These are phyloP conservation scores for Nibea albiflora DNA, from an alignment of 2,113 vertebrate genomes.

Conservation along the genomic window DNA sequence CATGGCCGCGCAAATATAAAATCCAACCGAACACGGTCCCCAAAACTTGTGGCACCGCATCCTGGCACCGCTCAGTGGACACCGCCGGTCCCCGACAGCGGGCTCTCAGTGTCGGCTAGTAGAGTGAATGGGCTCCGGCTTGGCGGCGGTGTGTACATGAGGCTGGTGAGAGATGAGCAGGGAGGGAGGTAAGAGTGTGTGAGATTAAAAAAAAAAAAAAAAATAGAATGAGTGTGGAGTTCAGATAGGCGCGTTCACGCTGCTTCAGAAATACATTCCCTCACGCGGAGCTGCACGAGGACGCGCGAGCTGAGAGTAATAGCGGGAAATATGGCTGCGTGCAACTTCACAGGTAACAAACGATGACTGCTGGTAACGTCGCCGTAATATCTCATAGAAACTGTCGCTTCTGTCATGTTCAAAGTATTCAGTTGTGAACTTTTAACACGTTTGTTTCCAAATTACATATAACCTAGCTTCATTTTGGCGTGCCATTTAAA, in stretches of 20 bases:
- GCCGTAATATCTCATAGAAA: background rate
- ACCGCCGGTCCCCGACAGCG: conserved; percentile 34
- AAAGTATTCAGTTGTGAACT: too few relatives aligned
- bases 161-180: conserved; percentile 38
- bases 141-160: conserved; percentile 41
- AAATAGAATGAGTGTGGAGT: conserved; percentile 36
- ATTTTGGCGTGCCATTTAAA: background rate
- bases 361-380: background rate
- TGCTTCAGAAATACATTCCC: conserved; percentile 28
- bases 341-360: background rate
- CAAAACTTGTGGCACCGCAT: conserved; percentile 81
- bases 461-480: background rate
- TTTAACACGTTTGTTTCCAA: too few relatives aligned
- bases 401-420: too few relatives aligned
- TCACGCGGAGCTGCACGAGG: background rate
- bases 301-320: conserved; percentile 15
- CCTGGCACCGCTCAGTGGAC: conserved; percentile 54
- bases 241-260: conserved; percentile 59
- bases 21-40: conserved; percentile 71
- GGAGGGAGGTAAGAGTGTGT: conserved; percentile 23
- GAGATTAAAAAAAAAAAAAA: conserved; percentile 6
- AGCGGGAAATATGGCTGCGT: background rate
- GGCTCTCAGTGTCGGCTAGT: conserved; percentile 39
- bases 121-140: conserved; percentile 38
- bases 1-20: conserved; percentile 75